phyloP scores from a whole-genome alignment of 1,140 invertebrate species.

The Ectropis grisescens region DNA sequence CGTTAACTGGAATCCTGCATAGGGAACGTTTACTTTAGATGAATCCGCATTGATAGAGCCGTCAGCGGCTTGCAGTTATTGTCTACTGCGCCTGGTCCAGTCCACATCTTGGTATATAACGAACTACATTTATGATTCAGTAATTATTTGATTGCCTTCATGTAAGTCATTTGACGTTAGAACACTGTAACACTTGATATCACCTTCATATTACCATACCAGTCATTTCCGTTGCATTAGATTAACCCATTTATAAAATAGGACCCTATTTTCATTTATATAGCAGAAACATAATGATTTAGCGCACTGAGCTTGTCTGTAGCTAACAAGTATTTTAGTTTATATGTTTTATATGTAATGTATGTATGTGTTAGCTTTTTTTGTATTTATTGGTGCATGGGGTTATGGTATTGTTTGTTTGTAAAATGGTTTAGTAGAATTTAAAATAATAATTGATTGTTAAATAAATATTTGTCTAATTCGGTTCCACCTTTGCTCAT shows the following conservation, averaged over 20 bases:
- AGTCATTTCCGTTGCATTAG: constrained; percentile 22
- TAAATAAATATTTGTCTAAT: constrained; percentile 3
- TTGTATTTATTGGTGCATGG: constrained; percentile 40
- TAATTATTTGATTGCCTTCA: constrained; percentile 10
- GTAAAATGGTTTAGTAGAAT: constrained; percentile 17
- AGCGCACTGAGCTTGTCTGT: constrained; percentile 29
- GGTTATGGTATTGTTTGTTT: background rate
- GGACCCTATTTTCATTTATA: constrained; percentile 22
- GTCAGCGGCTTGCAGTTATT: constrained; percentile 47
- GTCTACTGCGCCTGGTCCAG: constrained; percentile 38
- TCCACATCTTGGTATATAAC: constrained; percentile 32
- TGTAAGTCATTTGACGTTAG: constrained; percentile 24
- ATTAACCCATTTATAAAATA: constrained; percentile 11
- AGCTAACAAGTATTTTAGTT: too few relatives aligned
- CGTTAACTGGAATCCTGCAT: constrained; percentile 39
- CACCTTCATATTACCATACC: constrained; percentile 14
- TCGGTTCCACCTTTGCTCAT: constrained; percentile 17
- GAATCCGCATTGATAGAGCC: constrained; percentile 55
- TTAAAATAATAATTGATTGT: constrained; percentile 11
- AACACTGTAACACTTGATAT: constrained; percentile 31
- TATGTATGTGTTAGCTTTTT: constrained; percentile 30
- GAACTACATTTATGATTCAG: constrained; percentile 7
- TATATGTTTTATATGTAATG: constrained; percentile 25
- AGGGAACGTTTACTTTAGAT: constrained; percentile 59
- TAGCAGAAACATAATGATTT: constrained; percentile 12